Evolutionary conservation across 2,797 vertebrate species (phyloP), one percentile per base, ranked within the genome.

Genomic region (Paramormyrops hopkinsi): DNA sequence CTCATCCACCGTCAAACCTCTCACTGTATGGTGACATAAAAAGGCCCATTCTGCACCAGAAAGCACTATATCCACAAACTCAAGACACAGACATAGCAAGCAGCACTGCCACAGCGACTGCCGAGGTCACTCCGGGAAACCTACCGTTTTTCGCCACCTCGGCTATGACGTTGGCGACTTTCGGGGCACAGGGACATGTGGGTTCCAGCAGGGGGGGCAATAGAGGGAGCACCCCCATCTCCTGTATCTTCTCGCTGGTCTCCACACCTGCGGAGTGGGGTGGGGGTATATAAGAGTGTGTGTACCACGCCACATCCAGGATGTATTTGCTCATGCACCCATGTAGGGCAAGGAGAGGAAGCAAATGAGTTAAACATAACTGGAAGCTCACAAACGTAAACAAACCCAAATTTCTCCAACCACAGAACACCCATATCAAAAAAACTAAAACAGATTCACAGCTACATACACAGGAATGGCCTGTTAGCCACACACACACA

Each of bases 91-190:
- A 84, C 56, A 25, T 2, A 89, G 12, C 33, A 22, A 12, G 19
- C 29, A 44, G 8, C 33, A 41, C 50, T 59, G 25, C 3, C 25
- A 92, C 95, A 95, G 94, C 95, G 95, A 95, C 65, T 2, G 65
- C 3, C 29, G 4, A 14, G 29, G 93, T 91, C 93, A 94, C 94
- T 94, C 94, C 93, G 93, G 95, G 95, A 93, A 95, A 95, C 86
- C 97, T 96, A 99, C 98, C 98, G 92, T 99, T 99, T 98, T 99
- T 99, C 94, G 98, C 98, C 95, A 99, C 93, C 95, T 99, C 98
- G 88, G 98, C 98, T 93, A 99, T 97, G 96, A 99, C 91, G 96
- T 99, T 98, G 95, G 98, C 98, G 94, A 98, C 96, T 98, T 98
- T 99, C 82, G 98, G 96, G 92, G 97, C 96, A 94, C 96, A 98